Evolutionary conservation across 1,140 invertebrate genomes (phyloP).

Genomic region (Sweltsa coloradensis): DNA sequence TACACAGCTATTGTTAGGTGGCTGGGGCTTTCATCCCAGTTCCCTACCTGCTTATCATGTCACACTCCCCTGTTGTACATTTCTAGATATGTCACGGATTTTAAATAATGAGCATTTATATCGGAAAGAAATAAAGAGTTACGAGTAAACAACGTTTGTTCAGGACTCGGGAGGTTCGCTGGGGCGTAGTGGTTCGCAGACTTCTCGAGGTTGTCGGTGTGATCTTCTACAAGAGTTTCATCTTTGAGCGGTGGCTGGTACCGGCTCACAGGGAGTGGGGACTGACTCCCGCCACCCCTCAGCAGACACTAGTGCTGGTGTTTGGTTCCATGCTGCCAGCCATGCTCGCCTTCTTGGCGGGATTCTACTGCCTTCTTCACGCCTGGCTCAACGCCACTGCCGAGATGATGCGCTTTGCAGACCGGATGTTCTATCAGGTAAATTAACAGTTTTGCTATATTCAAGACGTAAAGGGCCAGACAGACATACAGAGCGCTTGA

Average conservation of each 20-base stretch:
- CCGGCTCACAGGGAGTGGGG: conserved; percentile 61
- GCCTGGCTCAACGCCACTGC: conserved; percentile 81
- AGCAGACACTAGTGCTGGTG: conserved; percentile 41
- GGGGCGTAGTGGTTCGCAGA: conserved; percentile 56
- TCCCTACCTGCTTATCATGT: too few species aligned
- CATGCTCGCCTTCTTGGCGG: conserved; percentile 56
- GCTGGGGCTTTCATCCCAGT: too few species aligned
- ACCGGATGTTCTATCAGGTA: conserved; percentile 68
- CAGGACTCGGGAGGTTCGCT: conserved; percentile 56
- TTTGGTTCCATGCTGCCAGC: conserved; percentile 65
- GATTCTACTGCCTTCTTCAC: conserved; percentile 78
- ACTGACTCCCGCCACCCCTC: conserved; percentile 16
- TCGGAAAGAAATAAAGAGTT: too few species aligned
- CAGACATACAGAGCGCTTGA: too few species aligned
- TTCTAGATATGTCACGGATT: too few species aligned
- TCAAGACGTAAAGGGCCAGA: too few species aligned
- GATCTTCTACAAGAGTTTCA: conserved; percentile 65
- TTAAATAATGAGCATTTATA: too few species aligned
- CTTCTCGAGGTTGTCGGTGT: conserved; percentile 61
- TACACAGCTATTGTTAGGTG: too few species aligned
- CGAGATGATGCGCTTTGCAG: conserved; percentile 75
- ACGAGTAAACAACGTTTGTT: too few species aligned
- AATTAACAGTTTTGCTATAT: neutral
- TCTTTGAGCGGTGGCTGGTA: conserved; percentile 61
- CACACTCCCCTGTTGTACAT: too few species aligned